Conservation (phyloP, 2,113 vertebrate species). For the Dasypus novemcinctus region DNA sequence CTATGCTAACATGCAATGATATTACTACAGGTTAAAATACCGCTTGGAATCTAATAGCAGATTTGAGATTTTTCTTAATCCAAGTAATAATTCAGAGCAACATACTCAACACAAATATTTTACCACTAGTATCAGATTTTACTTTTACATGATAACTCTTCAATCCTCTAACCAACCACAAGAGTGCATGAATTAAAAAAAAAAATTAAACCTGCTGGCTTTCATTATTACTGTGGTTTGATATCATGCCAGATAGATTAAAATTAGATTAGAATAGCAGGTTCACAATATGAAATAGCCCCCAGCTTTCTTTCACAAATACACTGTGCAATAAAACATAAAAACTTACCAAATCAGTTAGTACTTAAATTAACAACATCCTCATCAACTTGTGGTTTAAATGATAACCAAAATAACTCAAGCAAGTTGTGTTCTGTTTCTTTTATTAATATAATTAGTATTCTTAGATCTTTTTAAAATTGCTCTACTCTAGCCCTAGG, state of each 20-base stretch:
- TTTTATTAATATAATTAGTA: constrained; percentile 62
- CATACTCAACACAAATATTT: neutral
- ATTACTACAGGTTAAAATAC: neutral
- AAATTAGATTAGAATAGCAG: neutral
- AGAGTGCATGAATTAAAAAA: neutral
- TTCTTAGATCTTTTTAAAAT: constrained; percentile 57
- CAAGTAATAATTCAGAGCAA: neutral
- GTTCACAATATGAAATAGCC: neutral
- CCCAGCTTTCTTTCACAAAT: neutral
- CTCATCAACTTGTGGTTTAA: constrained; percentile 51
- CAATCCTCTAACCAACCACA: constrained; percentile 7
- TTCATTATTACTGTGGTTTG: neutral
- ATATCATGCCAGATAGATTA: neutral
- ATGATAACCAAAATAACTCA: constrained; percentile 57
- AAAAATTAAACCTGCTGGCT: neutral
- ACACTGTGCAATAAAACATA: constrained; percentile 33
- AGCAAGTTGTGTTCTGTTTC: constrained; percentile 28
- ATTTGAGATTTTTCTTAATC: constrained; percentile 38
- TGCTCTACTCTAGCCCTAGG: constrained; percentile 2
- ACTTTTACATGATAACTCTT: constrained; percentile 2
- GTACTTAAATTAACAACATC: constrained; percentile 24
- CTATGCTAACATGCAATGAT: neutral
- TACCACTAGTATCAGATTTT: neutral
- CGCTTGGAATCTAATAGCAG: neutral
- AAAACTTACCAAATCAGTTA: constrained; percentile 38